These are phyloP conservation scores for Hybos culiciformis DNA, from an alignment of 2,888 invertebrate genomes.

Conservation along the genomic window DNA sequence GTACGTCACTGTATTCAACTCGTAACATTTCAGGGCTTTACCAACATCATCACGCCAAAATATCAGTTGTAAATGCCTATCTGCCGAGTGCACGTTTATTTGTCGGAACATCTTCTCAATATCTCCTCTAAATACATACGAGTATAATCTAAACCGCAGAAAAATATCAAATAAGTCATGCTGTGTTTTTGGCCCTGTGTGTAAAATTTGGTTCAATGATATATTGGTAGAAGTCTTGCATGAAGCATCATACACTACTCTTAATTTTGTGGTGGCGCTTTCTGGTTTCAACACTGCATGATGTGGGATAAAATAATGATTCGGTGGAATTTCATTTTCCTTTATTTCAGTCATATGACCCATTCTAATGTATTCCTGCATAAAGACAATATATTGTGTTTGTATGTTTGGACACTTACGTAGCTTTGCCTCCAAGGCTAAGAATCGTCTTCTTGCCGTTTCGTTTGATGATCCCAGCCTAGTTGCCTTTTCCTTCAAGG, in stretches of 20 bases:
- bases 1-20: conserved; percentile 9
- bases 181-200: conserved; percentile 8
- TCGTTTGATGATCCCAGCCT: no score
- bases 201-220: conserved; percentile 10
- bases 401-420: conserved; percentile 7
- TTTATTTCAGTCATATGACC: conserved; percentile 14
- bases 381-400: conserved; percentile 13
- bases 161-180: conserved; percentile 9
- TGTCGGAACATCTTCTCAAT: conserved; percentile 9
- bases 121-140: conserved; percentile 3
- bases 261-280: conserved; percentile 8
- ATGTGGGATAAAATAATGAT: conserved; percentile 10
- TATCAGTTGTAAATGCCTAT: conserved; percentile 7
- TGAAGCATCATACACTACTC: no score
- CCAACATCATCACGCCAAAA: conserved; percentile 4
- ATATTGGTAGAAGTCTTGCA: conserved; percentile 4
- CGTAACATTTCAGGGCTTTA: conserved; percentile 1
- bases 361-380: conserved; percentile 13
- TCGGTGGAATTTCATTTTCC: no score
- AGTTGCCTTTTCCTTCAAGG: no score
- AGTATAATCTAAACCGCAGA: conserved; percentile 1
- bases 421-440: conserved; percentile 12
- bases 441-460: conserved; percentile 8
- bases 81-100: neutral
- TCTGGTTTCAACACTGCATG: conserved; percentile 8